These are phyloP conservation scores for Trematomus bernacchii DNA, from an alignment of 2,797 vertebrate species.

Conservation along the genomic window DNA sequence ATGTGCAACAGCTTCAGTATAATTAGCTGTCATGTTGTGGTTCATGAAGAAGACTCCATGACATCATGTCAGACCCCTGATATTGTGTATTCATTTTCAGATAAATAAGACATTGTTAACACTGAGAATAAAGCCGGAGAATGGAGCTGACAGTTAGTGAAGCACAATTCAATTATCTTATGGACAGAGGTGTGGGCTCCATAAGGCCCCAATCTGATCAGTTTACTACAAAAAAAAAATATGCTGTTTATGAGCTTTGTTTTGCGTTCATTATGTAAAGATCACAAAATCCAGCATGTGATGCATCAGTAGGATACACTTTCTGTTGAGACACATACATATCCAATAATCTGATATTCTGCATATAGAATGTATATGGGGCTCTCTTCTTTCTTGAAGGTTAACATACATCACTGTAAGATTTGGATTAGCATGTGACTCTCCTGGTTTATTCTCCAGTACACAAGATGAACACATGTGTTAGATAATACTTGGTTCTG, in stretches of 20 bases:
- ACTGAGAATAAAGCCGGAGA: neutral
- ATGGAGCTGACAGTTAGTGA: neutral
- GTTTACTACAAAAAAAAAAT: neutral
- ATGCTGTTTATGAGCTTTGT: neutral
- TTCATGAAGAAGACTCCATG: neutral
- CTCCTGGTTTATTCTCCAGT: neutral
- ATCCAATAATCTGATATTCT: neutral
- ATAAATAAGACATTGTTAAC: neutral
- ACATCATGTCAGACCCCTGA: neutral
- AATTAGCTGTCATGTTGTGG: conserved; percentile 19
- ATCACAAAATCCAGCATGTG: neutral
- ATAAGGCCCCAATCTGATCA: neutral
- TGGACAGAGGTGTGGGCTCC: neutral
- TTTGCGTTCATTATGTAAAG: neutral
- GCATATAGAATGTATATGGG: neutral
- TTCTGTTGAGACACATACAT: neutral
- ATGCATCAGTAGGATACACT: neutral
- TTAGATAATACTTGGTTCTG: neutral
- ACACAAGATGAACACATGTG: neutral
- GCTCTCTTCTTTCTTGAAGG: neutral
- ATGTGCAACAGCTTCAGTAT: neutral
- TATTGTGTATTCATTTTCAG: neutral
- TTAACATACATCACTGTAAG: neutral
- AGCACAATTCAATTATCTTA: conserved; percentile 1
- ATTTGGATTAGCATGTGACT: neutral